Conservation (phyloP, 2,888 invertebrate species). For the Catocala sponsa region DNA sequence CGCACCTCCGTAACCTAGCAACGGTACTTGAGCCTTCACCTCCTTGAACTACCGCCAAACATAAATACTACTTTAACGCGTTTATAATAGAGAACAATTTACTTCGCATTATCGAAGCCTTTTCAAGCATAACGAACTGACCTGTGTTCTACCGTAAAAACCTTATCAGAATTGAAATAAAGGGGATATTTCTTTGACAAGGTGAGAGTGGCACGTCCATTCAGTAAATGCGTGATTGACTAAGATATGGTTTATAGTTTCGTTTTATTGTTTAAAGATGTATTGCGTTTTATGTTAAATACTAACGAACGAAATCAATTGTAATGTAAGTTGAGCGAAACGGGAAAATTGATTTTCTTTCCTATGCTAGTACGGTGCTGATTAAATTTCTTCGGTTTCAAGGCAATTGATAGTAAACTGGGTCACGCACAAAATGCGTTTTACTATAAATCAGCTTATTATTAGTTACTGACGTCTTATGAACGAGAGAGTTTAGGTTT, state of each 20-base stretch:
- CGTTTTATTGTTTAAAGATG: slow-evolving; percentile 47
- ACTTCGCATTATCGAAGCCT: slow-evolving; percentile 13
- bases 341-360: slow-evolving; percentile 43
- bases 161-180: slow-evolving; percentile 14
- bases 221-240: slow-evolving; percentile 50
- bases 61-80: not conserved
- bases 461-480: not conserved
- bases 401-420: slow-evolving; percentile 10
- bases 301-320: slow-evolving; percentile 11
- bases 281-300: slow-evolving; percentile 27
- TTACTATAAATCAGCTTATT: not conserved
- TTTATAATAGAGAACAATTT: slow-evolving; percentile 11
- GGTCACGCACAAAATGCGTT: slow-evolving; percentile 9
- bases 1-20: slow-evolving; percentile 69
- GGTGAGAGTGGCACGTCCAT: slow-evolving; percentile 29
- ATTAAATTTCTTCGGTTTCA: slow-evolving; percentile 14
- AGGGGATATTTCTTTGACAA: slow-evolving; percentile 22
- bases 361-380: slow-evolving; percentile 14
- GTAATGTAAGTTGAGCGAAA: slow-evolving; percentile 5
- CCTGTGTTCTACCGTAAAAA: slow-evolving; percentile 13
- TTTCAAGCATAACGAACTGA: slow-evolving; percentile 36
- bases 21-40: slow-evolving; percentile 71
- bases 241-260: slow-evolving; percentile 46
- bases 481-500: too few relatives aligned
- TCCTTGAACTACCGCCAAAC: slow-evolving; percentile 44